A percentile compares a stretch with the other conserved stretches of the same genome.
Conservation (phyloP, 1,140 invertebrate genomes). For the Orchesella cincta region DNA sequence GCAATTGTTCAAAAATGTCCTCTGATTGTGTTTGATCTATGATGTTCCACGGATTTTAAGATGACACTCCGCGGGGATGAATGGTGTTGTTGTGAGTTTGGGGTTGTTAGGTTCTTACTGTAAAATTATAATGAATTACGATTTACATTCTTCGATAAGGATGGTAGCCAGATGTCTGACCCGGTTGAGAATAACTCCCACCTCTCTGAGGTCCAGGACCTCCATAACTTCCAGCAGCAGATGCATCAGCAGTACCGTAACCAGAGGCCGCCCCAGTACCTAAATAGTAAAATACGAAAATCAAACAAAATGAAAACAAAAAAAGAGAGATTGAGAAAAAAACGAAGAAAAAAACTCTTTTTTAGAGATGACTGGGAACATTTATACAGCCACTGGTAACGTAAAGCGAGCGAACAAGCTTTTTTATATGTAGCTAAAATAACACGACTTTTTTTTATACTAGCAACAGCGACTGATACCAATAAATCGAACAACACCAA, state of each 20-base stretch:
- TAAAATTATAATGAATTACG: conserved; percentile 28
- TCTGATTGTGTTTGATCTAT: conserved; percentile 26
- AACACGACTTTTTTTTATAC: background rate
- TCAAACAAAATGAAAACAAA: conserved; percentile 16
- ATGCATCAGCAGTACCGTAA: conserved; percentile 56
- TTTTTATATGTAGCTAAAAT: background rate
- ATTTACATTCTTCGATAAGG: conserved; percentile 54
- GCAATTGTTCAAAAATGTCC: conserved; percentile 8
- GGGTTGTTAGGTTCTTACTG: conserved; percentile 27
- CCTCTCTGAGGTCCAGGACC: conserved; percentile 53
- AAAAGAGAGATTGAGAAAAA: too few species aligned
- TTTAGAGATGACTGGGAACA: conserved; percentile 14
- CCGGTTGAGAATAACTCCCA: conserved; percentile 52
- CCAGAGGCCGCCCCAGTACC: conserved; percentile 54
- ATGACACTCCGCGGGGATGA: conserved; percentile 20
- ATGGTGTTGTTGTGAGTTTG: conserved; percentile 12
- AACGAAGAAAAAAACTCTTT: conserved; percentile 10
- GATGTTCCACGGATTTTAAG: conserved; percentile 20
- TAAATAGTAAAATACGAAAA: conserved; percentile 29
- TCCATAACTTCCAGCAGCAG: conserved; percentile 52
- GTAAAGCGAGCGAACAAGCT: conserved; percentile 1
- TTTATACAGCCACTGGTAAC: conserved; percentile 20
- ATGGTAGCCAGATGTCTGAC: conserved; percentile 53
- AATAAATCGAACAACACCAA: background rate
- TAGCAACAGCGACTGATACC: too few species aligned